Conservation (phyloP, 2,888 invertebrate species). For the Cremastobaeus sp. region DNA sequence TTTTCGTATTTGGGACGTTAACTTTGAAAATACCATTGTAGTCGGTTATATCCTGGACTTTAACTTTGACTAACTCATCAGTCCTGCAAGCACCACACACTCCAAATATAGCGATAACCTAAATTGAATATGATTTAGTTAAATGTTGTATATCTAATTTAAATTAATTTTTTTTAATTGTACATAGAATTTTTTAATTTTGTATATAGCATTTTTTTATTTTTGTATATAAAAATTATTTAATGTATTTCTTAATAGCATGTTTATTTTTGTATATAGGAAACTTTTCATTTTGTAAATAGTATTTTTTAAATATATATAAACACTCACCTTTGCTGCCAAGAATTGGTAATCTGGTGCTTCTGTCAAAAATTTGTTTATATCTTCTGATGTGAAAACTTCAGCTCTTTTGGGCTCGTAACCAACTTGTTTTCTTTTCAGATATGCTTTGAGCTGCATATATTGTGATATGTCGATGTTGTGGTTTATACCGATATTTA, state of each 20-base stretch:
- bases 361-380: neutral
- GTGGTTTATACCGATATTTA: neutral
- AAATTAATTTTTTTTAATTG: no score
- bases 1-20: neutral
- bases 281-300: no score
- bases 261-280: no score
- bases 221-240: no score
- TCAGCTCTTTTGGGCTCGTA: neutral
- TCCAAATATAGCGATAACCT: constrained; percentile 8
- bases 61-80: neutral
- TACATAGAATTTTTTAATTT: no score
- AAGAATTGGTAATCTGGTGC: neutral
- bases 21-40: neutral
- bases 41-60: neutral
- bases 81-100: neutral
- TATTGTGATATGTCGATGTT: no score
- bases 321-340: neutral
- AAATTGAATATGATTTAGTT: no score
- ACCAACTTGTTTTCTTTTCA: neutral
- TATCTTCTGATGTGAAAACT: neutral
- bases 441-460: neutral
- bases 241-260: no score
- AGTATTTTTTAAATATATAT: no score
- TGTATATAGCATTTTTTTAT: no score
- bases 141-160: no score